These are phyloP conservation scores for Serranus cabrilla DNA, from an alignment of 2,797 vertebrate genomes.

Conservation along the genomic window DNA sequence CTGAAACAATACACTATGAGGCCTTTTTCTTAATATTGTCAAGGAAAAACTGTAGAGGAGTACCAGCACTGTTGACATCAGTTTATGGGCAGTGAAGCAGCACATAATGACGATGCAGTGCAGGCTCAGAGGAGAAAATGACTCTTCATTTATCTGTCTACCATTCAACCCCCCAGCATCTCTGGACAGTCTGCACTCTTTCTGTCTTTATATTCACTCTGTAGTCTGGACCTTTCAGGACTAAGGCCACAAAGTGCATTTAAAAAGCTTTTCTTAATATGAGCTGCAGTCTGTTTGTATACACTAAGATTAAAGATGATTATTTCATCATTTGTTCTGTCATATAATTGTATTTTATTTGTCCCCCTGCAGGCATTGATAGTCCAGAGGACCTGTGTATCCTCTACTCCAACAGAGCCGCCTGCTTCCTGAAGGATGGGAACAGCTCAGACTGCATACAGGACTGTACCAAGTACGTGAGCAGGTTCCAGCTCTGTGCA, in stretches of 20 bases:
- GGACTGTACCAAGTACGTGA: constrained; percentile 93
- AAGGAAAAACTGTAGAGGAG: not conserved
- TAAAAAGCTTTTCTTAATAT: not conserved
- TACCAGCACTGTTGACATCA: not conserved
- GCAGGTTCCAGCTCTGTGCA: not conserved
- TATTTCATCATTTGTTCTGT: constrained; percentile 7
- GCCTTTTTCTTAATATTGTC: not conserved
- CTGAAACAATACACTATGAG: not conserved
- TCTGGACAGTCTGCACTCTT: constrained; percentile 10
- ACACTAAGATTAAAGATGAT: constrained; percentile 29
- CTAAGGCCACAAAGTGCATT: constrained; percentile 8
- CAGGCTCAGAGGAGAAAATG: constrained; percentile 30
- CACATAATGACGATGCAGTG: constrained; percentile 26
- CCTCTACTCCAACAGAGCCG: constrained; percentile 96
- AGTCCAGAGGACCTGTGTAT: constrained; percentile 91
- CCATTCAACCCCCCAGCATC: constrained; percentile 24
- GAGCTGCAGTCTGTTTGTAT: not conserved
- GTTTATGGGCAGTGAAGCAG: not conserved
- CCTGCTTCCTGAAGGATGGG: constrained; percentile 95
- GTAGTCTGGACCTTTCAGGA: not conserved
- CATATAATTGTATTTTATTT: constrained; percentile 41
- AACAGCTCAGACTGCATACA: constrained; percentile 93
- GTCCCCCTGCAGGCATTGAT: constrained; percentile 83
- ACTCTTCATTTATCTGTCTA: constrained; percentile 33
- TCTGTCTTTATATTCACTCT: not conserved